These are phyloP conservation scores for Mustela lutreola DNA, from an alignment of 2,113 vertebrate species.

Conservation along the genomic window DNA sequence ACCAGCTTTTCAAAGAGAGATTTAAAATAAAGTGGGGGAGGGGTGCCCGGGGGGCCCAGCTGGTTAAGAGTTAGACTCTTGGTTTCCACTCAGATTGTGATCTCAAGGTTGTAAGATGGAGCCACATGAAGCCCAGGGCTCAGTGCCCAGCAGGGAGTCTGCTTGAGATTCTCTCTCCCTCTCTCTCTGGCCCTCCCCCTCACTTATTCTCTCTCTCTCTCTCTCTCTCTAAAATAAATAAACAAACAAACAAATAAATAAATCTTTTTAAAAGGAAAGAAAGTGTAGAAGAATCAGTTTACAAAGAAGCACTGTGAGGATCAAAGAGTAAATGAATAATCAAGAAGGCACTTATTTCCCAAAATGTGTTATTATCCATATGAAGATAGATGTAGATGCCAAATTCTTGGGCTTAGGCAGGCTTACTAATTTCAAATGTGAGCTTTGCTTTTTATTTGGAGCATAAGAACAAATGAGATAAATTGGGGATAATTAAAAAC, in stretches of 20 bases:
- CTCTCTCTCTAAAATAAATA: background rate
- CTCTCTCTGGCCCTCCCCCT: background rate
- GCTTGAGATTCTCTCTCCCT: background rate
- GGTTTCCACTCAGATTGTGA: background rate
- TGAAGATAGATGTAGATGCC: constrained; percentile 26
- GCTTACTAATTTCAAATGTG: constrained; percentile 60
- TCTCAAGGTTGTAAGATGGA: background rate
- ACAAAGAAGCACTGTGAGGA: background rate
- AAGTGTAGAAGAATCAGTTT: background rate
- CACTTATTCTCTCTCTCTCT: background rate
- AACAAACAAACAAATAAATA: background rate
- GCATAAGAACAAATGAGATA: constrained; percentile 41
- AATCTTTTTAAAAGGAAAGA: background rate
- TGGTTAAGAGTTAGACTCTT: background rate
- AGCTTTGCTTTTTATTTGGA: constrained; percentile 49
- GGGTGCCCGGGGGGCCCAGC: background rate
- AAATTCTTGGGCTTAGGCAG: background rate
- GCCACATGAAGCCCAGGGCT: background rate
- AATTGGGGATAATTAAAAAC: constrained; percentile 54
- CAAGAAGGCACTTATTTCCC: constrained; percentile 26
- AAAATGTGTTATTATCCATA: background rate
- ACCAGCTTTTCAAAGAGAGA: background rate
- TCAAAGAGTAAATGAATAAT: constrained; percentile 44
- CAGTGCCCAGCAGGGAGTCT: background rate
- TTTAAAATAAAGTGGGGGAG: background rate